Percentiles rank a stretch among this genome's conserved stretches.
These are phyloP conservation scores for Cancer borealis DNA, from an alignment of 2,888 invertebrate species.

Conservation along the genomic window DNA sequence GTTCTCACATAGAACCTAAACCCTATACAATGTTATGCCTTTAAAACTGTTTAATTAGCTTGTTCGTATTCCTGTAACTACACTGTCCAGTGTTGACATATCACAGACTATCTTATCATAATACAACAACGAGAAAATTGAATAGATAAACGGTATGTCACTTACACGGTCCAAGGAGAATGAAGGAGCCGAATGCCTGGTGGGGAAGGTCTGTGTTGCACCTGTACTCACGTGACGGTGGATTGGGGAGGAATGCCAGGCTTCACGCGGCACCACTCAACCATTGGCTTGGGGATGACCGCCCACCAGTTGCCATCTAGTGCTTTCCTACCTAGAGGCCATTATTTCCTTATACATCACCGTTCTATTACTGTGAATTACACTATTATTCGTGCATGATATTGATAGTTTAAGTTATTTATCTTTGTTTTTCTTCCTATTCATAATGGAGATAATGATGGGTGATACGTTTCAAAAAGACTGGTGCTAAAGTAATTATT, in stretches of 20 bases:
- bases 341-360: neutral
- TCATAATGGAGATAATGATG: neutral
- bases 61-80: neutral
- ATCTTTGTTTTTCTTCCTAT: neutral
- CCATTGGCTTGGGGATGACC: neutral
- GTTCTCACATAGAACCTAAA: neutral
- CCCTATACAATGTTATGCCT: neutral
- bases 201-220: neutral
- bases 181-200: neutral
- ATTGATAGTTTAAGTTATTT: neutral
- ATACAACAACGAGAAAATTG: neutral
- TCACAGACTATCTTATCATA: neutral
- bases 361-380: neutral
- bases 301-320: neutral
- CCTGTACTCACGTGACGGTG: neutral
- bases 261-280: neutral
- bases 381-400: neutral
- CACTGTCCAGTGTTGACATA: neutral
- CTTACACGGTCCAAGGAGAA: neutral
- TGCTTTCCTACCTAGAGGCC: neutral
- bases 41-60: neutral
- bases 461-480: neutral
- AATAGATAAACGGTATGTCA: neutral
- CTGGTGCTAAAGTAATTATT: neutral
- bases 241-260: neutral